Evolutionary conservation across 2,888 invertebrate genomes (phyloP), one percentile per base, ranked within the genome.

Genomic region (Cremastobaeus sp.): DNA sequence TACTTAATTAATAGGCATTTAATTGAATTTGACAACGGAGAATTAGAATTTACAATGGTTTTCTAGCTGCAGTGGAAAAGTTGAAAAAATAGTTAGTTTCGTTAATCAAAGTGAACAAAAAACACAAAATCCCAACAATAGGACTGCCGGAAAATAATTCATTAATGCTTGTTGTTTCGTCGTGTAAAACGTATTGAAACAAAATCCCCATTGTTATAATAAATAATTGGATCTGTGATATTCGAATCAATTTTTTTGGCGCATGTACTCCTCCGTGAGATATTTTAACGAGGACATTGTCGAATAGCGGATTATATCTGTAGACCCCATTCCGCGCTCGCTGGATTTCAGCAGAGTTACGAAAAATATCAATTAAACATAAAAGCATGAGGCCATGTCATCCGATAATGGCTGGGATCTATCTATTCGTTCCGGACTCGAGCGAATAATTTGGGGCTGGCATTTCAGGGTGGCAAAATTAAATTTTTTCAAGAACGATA

Each of bases 341-440:
- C 78, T 78, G 84, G 84, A 85, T 85, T 85, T 83, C 80, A 78
- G 77, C 76, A 81, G 84, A 83, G 84, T 85, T 86, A 87, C 87
- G 84, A 86, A 87, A 87, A 87, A 87, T 87, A 87, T 87, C 87
- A 87, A 87, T 87, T 87, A 86, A 87, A 87, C 85, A 87, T 83
- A 84, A 87, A 87, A 87, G 86, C 86, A 78, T 78, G 80, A 81
- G 82, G 74, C 81, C 85, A 83, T 87, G 87, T 87, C 87, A 86
- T 87, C 86, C 86, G 85, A 85, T 87, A 87, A 86, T 87, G 85
- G 85, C 78, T 79, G 79, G 80, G 71, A 71, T 71, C 71, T 70
- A 71, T 64, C 70, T 74, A 72, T 69, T 62, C 48, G 71, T 69
- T 55, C 59, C 43, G 68, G 59, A 66, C 72, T 48, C 50, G 21